Percentiles rank a stretch among this genome's conserved stretches.
Evolutionary conservation across 30 jellyfish, hydroid and myxozoan genomes (phyloP).

Genomic region (Catostylus mosaicus): DNA sequence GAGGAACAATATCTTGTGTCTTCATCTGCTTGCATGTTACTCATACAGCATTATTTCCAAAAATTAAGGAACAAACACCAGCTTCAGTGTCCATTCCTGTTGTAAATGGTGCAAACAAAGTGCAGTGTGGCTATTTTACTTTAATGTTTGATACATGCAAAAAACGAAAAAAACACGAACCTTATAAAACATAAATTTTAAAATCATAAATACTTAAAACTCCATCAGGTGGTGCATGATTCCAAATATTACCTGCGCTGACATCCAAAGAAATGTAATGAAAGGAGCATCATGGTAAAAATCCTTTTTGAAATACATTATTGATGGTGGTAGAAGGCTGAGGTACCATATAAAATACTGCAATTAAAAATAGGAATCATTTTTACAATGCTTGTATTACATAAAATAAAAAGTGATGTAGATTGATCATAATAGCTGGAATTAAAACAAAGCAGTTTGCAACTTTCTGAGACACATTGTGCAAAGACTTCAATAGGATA

Average conservation of each 20-base stretch:
- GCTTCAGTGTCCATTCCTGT: neutral
- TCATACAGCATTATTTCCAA: too few species aligned
- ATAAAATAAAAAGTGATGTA: too few species aligned
- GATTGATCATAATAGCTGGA: neutral
- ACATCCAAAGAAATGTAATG: conserved; percentile 69
- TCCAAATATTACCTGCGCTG: conserved; percentile 82
- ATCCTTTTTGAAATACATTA: conserved; percentile 47
- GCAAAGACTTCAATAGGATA: neutral
- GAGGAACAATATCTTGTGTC: too few species aligned
- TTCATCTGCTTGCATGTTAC: too few species aligned
- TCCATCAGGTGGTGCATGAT: too few species aligned
- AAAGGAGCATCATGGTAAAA: neutral
- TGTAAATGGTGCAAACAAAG: neutral
- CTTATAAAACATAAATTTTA: neutral
- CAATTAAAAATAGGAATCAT: neutral
- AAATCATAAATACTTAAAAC: too few species aligned
- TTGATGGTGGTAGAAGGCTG: conserved; percentile 85
- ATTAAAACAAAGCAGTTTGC: neutral
- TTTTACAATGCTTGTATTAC: neutral
- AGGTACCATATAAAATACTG: conserved; percentile 98
- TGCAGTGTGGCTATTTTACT: neutral
- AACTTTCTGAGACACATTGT: neutral
- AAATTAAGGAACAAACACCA: neutral
- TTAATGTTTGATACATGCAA: neutral
- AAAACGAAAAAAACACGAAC: neutral